Base-by-base conservation (phyloP, 1,140 invertebrate species). In the Calliphora vicina region DNA sequence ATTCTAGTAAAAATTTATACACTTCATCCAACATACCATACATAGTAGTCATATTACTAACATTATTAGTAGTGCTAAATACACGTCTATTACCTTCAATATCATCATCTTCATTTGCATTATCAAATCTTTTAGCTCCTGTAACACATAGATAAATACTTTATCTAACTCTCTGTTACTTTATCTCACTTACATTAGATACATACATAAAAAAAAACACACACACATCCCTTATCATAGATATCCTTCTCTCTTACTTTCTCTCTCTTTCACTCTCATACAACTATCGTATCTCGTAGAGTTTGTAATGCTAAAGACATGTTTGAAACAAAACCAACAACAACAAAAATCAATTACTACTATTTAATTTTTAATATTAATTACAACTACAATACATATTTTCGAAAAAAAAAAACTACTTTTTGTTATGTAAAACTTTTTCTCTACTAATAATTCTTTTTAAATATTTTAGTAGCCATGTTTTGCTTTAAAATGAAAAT, bases 1-100 rank as follows among this genome's bases (percentile, higher is more conserved):
- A 98, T 90, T 89, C 89, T 89, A 90, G 89, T 90, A 86, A 90
- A 90, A 88, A 88, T 90, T 89, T 90, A 88, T 85, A 86, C 87
- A 86, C 86, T 88, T 84, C 86, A 87, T 87, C 73, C 25, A 81
- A 29, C 50, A 78, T 87, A 87, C 86, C 88, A 88, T 85, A 87
- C 86, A 86, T 90, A 83, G 84, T 84, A 20, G 74, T 20, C 17
- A 78, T 35, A 78, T 78, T 78, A 78, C n/a, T 78, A 43, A 78
- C 74, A 20, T 23, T 78, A 20, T 78, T 78, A 20, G 74, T 78
- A 78, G 29, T 82, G 76, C 50, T 84, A 84, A 81, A 82, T 25
- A 84, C 76, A 82, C 83, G 29, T 45, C 45, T 82, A 29, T 43
- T 74, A 67, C 61, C 23, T 67, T 57, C 43, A 43, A 17, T 29